Conservation (phyloP, 2,888 invertebrate genomes). For the Osedax frankpressi region DNA sequence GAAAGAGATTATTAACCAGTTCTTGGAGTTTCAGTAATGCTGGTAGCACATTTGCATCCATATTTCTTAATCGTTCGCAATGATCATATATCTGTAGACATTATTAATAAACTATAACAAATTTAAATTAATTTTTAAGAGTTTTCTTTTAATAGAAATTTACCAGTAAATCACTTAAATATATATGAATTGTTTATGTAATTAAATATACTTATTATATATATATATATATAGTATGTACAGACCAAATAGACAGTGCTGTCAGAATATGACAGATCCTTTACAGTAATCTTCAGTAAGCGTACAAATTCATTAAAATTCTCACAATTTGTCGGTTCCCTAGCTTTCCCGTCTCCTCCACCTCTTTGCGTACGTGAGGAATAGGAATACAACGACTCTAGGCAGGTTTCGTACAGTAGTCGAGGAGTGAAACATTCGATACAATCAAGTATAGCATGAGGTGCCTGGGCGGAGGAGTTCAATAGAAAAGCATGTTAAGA, state of each 20-base stretch:
- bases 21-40: slow-evolving; percentile 63
- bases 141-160: too few relatives aligned
- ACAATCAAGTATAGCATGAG: slow-evolving; percentile 59
- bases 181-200: too few relatives aligned
- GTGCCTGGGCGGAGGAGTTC: slow-evolving; percentile 29
- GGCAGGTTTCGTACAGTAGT: slow-evolving; percentile 63
- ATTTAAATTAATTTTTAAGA: too few relatives aligned
- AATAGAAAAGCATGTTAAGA: background rate
- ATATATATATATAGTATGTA: too few relatives aligned
- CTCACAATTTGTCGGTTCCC: slow-evolving; percentile 37
- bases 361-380: slow-evolving; percentile 29
- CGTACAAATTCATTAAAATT: too few relatives aligned
- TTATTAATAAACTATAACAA: too few relatives aligned
- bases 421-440: slow-evolving; percentile 67
- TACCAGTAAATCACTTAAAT: too few relatives aligned
- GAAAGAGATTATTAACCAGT: slow-evolving; percentile 46
- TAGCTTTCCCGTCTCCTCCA: slow-evolving; percentile 28
- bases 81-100: slow-evolving; percentile 62
- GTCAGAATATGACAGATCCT: too few relatives aligned
- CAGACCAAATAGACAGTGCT: too few relatives aligned
- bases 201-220: too few relatives aligned
- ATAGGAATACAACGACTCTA: slow-evolving; percentile 52
- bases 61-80: slow-evolving; percentile 63
- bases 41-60: slow-evolving; percentile 62
- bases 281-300: too few relatives aligned